Percentiles rank a stretch among this genome's conserved stretches.
Conservation (phyloP, 2,888 invertebrate species). For the Drosophila diplacantha region DNA sequence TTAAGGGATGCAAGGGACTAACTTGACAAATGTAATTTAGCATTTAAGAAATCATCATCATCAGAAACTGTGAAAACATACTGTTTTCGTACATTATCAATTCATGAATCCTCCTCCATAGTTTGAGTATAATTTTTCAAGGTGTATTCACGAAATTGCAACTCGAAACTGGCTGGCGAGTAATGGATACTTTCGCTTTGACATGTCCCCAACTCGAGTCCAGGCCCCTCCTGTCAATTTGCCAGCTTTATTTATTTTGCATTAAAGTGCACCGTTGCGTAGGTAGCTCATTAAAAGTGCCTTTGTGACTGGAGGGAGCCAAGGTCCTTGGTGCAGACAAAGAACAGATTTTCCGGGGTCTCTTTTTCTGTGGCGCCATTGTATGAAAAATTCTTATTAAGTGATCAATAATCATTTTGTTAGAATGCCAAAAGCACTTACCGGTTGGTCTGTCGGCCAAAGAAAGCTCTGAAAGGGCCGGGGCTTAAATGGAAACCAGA, state of each 20-base stretch:
- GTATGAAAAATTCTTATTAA: constrained; percentile 66
- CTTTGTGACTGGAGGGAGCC: constrained; percentile 48
- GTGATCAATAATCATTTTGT: constrained; percentile 73
- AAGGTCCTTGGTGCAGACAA: constrained; percentile 42
- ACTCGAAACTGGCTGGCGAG: constrained; percentile 19
- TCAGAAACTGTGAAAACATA: neutral
- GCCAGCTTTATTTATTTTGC: constrained; percentile 64
- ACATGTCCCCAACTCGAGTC: constrained; percentile 1
- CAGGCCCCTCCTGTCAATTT: constrained; percentile 38
- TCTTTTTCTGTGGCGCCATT: constrained; percentile 57
- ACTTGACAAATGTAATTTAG: neutral
- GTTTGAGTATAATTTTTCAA: neutral
- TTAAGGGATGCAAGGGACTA: no score
- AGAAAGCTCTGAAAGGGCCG: constrained; percentile 26
- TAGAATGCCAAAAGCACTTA: constrained; percentile 66
- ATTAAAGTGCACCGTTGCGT: constrained; percentile 69
- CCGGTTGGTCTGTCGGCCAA: constrained; percentile 33
- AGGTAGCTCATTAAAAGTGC: constrained; percentile 65
- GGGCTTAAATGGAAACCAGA: constrained; percentile 46
- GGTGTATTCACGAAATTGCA: constrained; percentile 9
- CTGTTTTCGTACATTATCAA: neutral
- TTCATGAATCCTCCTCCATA: neutral
- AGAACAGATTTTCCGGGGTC: constrained; percentile 35
- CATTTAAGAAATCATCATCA: no score
- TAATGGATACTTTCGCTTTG: constrained; percentile 52